A percentile compares a stretch with the other conserved stretches of the same genome.
These are phyloP conservation scores for Cyprinodon brontotheroides DNA, from an alignment of 2,113 vertebrate species.

Conservation along the genomic window DNA sequence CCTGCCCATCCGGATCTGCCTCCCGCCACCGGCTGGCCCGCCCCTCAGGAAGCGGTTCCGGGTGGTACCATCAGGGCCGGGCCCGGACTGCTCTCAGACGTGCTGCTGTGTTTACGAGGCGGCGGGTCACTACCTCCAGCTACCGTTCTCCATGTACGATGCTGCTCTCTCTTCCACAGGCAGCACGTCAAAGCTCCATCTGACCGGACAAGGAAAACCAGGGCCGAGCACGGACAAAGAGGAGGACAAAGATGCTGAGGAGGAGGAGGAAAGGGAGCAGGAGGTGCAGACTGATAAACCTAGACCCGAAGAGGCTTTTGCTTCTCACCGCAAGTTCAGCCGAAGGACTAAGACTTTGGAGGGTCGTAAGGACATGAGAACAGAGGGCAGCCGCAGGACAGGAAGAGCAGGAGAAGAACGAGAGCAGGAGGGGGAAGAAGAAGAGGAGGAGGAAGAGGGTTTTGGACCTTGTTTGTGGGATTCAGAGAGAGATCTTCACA, in stretches of 20 bases:
- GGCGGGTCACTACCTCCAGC: constrained; percentile 87
- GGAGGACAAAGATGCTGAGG: constrained; percentile 75
- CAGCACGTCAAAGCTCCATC: constrained; percentile 68
- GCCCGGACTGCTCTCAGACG: constrained; percentile 84
- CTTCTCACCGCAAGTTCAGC: constrained; percentile 64
- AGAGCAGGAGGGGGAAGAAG: constrained; percentile 28
- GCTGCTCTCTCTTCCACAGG: constrained; percentile 69
- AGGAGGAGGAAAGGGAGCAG: constrained; percentile 73
- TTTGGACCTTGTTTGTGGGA: constrained; percentile 51
- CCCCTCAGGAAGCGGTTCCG: constrained; percentile 90
- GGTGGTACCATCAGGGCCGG: constrained; percentile 54
- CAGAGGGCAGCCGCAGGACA: constrained; percentile 73
- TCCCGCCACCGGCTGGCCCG: constrained; percentile 84
- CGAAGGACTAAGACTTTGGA: constrained; percentile 61
- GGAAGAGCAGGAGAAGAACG: constrained; percentile 34
- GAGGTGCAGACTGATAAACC: constrained; percentile 41
- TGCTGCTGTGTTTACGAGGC: constrained; percentile 93
- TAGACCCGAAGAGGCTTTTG: constrained; percentile 57
- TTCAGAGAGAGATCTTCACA: constrained; percentile 76
- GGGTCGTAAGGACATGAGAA: constrained; percentile 56
- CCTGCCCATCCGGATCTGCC: constrained; percentile 82
- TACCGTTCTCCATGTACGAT: constrained; percentile 86
- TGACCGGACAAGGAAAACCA: constrained; percentile 70
- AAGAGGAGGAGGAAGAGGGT: constrained; percentile 69
- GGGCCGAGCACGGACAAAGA: constrained; percentile 68